Evolutionary conservation across 2,113 vertebrate genomes (phyloP), one percentile per base, ranked within the genome.

Genomic region (Dinomys branickii): DNA sequence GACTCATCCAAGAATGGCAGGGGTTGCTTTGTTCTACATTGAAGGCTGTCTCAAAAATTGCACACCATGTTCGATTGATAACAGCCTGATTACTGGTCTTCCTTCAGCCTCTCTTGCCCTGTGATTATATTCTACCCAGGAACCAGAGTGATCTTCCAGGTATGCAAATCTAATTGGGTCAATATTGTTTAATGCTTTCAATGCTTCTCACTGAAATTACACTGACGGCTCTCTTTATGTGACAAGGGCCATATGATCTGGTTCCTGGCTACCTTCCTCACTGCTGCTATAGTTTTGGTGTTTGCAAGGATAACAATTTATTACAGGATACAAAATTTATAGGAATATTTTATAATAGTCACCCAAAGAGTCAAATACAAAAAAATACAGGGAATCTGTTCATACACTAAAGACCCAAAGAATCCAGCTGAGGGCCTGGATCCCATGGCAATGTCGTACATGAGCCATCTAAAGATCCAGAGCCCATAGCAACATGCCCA

Each of bases 1-100:
- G 85, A 97, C 78, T 95, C 97, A 97, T 75, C 52, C 91, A 54
- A 22, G 33, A 91, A 58, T 86, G 94, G 88, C 52, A 95, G 71
- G 63, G 4, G 47, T n/a, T 91, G 59, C 86, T 88, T 94, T 93
- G 44, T 86, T 88, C 93, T 83, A 17, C 83, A 78, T 7, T n/a
- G 44, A 95, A 10, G 24, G 16, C 92, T 87, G 81, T 67, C 90
- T 94, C 73, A 91, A 93, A 91, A 87, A 81, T 7, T 75, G 56
- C 86, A 93, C 85, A 50, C 41, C n/a, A 77, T 67, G 82, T 92
- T 73, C 86, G 14, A 61, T 24, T 59, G 50, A 69, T 85, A 86
- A 71, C 44, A 96, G 78, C 19, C 56, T 95, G 59, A 71, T 85
- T n/a, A 80, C 63, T 61, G 50, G 78, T 81, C 47, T 35, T 54